Percentiles rank a stretch among this genome's conserved stretches.
phyloP scores from a whole-genome alignment of 37 sponge, comb jelly and placozoan species.

The Crambe crambe region DNA sequence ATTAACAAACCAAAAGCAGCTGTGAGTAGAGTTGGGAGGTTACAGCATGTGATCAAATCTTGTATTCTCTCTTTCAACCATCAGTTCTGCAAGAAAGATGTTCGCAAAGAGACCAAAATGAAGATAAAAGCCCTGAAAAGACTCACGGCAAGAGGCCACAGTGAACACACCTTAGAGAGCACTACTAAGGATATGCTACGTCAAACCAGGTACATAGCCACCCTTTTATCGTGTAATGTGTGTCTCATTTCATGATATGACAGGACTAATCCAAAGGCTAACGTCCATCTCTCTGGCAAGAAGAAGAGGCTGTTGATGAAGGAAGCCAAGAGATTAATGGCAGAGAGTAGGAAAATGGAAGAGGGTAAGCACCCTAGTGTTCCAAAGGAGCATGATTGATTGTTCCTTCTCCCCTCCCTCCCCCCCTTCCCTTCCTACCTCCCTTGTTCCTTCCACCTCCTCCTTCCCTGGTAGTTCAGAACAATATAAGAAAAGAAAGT shows the following conservation, averaged over 20 bases:
- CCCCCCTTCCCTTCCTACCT: no score
- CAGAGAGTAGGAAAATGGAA: constrained; percentile 16
- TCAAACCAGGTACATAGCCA: constrained; percentile 56
- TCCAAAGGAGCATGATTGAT: no score
- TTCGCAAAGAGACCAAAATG: neutral
- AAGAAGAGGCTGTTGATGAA: constrained; percentile 48
- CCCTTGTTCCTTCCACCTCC: no score
- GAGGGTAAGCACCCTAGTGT: no score
- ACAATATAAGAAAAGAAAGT: no score
- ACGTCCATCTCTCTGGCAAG: constrained; percentile 60
- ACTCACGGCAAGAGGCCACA: neutral
- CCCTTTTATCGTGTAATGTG: no score
- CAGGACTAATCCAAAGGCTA: constrained; percentile 67
- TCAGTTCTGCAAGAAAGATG: neutral
- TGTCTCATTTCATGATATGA: neutral
- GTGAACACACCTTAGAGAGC: constrained; percentile 6
- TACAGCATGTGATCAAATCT: no score
- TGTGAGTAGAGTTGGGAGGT: no score
- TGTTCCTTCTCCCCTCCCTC: no score
- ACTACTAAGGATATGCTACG: constrained; percentile 39
- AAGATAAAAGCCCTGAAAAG: constrained; percentile 7
- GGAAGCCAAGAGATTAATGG: constrained; percentile 27
- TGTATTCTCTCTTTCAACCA: no score
- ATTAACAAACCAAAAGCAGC: constrained; percentile 44
- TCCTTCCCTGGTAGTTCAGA: no score